Evolutionary conservation across 2,888 invertebrate species (phyloP).

Genomic region (Ennomos erosarius): DNA sequence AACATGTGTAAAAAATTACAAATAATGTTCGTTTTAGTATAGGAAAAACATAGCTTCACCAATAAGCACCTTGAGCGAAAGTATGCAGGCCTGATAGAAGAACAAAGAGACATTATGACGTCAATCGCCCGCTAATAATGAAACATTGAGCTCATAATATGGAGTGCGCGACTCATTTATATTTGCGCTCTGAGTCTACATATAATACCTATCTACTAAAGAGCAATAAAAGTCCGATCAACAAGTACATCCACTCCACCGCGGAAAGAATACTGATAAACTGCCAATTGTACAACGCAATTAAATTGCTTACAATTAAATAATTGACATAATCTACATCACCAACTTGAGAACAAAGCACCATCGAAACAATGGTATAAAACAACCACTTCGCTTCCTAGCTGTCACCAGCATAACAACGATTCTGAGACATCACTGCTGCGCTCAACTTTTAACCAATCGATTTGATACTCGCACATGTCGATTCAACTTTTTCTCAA

Average conservation of each 20-base stretch:
- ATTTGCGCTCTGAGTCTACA: no score
- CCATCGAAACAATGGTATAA: conserved; percentile 20
- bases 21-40: no score
- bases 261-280: conserved; percentile 1
- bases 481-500: conserved; percentile 17
- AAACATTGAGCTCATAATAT: conserved; percentile 7
- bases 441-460: conserved; percentile 22
- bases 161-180: neutral
- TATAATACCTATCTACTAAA: no score
- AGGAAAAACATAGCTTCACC: neutral
- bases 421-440: conserved; percentile 11
- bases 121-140: conserved; percentile 27
- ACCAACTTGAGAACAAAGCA: conserved; percentile 22
- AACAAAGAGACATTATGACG: conserved; percentile 40
- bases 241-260: no score
- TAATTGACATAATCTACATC: conserved; percentile 5
- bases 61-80: conserved; percentile 33
- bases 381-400: conserved; percentile 16
- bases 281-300: conserved; percentile 13
- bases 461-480: conserved; percentile 19
- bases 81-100: conserved; percentile 17
- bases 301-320: conserved; percentile 18
- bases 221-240: no score
- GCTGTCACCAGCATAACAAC: conserved; percentile 20
- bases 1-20: no score